These are phyloP conservation scores for Chelon auratus DNA, from an alignment of 2,797 vertebrate species.

Conservation along the genomic window DNA sequence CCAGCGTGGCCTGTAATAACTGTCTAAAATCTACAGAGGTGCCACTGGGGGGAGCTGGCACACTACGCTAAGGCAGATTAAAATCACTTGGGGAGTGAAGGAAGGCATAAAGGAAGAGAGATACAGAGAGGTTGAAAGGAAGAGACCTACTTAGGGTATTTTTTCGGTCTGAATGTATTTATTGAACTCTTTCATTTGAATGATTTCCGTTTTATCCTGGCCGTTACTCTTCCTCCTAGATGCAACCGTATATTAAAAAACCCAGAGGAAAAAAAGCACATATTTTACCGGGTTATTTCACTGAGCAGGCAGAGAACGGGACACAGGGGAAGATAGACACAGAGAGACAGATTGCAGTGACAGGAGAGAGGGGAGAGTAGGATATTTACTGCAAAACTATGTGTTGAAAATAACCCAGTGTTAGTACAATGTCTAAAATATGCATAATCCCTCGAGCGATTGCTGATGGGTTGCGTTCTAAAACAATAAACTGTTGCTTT, in stretches of 20 bases:
- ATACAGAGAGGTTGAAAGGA: slow-evolving; percentile 46
- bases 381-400: slow-evolving; percentile 51
- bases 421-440: slow-evolving; percentile 28
- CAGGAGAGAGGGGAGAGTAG: slow-evolving; percentile 35
- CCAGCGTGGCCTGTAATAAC: background rate
- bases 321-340: slow-evolving; percentile 37
- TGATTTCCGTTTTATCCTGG: slow-evolving; percentile 58
- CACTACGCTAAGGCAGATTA: slow-evolving; percentile 42
- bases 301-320: slow-evolving; percentile 31
- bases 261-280: slow-evolving; percentile 45
- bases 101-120: slow-evolving; percentile 40
- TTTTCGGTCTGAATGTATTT: slow-evolving; percentile 64
- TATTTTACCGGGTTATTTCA: slow-evolving; percentile 57
- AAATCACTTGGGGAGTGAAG: slow-evolving; percentile 19
- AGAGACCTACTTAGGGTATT: slow-evolving; percentile 48
- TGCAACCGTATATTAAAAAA: slow-evolving; percentile 50
- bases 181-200: slow-evolving; percentile 71
- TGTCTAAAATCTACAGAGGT: slow-evolving; percentile 16
- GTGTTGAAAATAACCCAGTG: slow-evolving; percentile 35
- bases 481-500: slow-evolving; percentile 29
- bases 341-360: slow-evolving; percentile 52
- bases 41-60: slow-evolving; percentile 79
- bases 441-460: slow-evolving; percentile 30
- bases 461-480: slow-evolving; percentile 1
- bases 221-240: slow-evolving; percentile 48